These are phyloP conservation scores for Drosophila serrata DNA, from an alignment of 1,140 invertebrate genomes.

Conservation along the genomic window DNA sequence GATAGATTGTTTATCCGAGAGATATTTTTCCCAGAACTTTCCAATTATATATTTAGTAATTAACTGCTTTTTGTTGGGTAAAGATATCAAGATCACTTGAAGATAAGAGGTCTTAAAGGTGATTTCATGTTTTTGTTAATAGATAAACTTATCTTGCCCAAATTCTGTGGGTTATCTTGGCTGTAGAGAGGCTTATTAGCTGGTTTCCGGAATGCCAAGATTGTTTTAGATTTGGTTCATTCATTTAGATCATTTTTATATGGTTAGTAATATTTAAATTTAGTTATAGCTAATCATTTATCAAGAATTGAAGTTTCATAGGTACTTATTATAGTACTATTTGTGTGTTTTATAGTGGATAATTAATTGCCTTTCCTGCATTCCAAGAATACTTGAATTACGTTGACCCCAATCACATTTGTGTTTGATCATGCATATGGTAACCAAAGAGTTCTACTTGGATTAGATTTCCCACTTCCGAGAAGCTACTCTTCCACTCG, in stretches of 20 bases:
- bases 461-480: constrained; percentile 24
- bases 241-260: not conserved
- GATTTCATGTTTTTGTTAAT: not conserved
- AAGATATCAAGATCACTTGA: not conserved
- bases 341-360: not conserved
- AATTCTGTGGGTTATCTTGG: constrained; percentile 5
- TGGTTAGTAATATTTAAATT: not conserved
- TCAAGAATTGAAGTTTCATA: not conserved
- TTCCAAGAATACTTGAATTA: constrained; percentile 17
- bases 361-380: constrained; percentile 6
- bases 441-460: constrained; percentile 12
- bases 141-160: constrained; percentile 12
- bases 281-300: no score
- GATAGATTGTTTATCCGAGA: constrained; percentile 22
- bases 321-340: not conserved
- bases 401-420: constrained; percentile 7
- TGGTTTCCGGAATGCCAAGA: not conserved
- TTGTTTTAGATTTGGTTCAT: not conserved
- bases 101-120: not conserved
- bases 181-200: not conserved
- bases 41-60: constrained; percentile 14
- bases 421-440: constrained; percentile 16
- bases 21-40: constrained; percentile 21
- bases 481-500: not conserved
- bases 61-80: not conserved